phyloP scores from a whole-genome alignment of 1,140 invertebrate species.

The Belonocnema kinseyi region DNA sequence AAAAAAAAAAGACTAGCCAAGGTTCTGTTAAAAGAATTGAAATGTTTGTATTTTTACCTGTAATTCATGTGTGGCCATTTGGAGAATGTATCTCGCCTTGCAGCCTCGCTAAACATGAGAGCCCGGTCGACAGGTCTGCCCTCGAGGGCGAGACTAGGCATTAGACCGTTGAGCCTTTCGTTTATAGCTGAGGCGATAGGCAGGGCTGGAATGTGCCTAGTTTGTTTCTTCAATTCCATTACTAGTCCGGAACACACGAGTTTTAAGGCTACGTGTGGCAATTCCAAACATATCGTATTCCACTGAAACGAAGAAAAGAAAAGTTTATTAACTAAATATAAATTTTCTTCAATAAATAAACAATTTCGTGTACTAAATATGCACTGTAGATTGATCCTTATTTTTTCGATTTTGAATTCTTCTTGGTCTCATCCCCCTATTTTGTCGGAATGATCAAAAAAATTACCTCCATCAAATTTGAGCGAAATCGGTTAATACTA shows the following conservation, averaged over 20 bases:
- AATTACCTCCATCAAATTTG: too few relatives aligned
- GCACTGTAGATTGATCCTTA: too few relatives aligned
- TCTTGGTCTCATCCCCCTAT: too few relatives aligned
- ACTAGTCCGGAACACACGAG: constrained; percentile 87
- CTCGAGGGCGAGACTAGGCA: constrained; percentile 73
- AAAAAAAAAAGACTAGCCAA: too few relatives aligned
- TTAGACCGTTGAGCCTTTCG: constrained; percentile 88
- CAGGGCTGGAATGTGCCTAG: constrained; percentile 88
- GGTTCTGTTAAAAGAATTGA: too few relatives aligned
- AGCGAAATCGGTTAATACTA: too few relatives aligned
- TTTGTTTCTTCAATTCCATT: constrained; percentile 87
- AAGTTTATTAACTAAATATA: constrained; percentile 23
- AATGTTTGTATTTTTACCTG: constrained; percentile 78
- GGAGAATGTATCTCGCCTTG: constrained; percentile 90
- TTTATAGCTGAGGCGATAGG: constrained; percentile 92
- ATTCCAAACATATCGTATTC: constrained; percentile 90
- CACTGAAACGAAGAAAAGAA: constrained; percentile 80
- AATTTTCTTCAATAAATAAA: constrained; percentile 30
- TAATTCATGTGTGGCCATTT: constrained; percentile 98
- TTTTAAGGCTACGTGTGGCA: constrained; percentile 86
- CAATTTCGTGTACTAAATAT: not conserved
- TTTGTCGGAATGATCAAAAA: too few relatives aligned
- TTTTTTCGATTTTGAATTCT: too few relatives aligned
- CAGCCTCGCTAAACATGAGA: constrained; percentile 94
- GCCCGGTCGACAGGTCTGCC: constrained; percentile 79